Evolutionary conservation across 2,888 invertebrate genomes (phyloP).

Genomic region (Lepidochitona cinerea): DNA sequence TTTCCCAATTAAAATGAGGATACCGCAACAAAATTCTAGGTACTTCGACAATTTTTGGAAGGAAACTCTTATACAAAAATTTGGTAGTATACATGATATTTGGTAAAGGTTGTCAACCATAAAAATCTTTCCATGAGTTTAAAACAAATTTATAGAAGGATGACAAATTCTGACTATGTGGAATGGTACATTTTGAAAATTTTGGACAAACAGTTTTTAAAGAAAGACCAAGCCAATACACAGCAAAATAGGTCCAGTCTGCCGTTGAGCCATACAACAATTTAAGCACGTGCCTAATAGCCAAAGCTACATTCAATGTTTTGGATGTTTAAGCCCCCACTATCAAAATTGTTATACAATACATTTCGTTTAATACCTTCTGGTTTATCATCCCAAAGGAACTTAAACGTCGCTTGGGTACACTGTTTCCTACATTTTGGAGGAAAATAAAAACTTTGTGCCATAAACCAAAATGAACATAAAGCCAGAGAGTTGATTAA

Average conservation of each 20-base stretch:
- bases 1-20: not conserved
- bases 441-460: not conserved
- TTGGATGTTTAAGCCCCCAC: not conserved
- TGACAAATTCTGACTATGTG: not conserved
- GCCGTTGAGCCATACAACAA: not conserved
- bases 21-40: not conserved
- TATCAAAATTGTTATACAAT: not conserved
- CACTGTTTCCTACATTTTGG: not conserved
- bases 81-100: not conserved
- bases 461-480: not conserved
- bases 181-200: not conserved
- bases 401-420: not conserved
- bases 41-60: not conserved
- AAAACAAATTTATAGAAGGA: not conserved
- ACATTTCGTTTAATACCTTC: not conserved
- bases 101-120: not conserved
- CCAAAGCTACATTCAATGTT: not conserved
- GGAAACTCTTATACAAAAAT: not conserved
- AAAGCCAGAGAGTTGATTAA: not conserved
- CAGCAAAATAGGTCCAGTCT: slow-evolving; percentile 1
- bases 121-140: not conserved
- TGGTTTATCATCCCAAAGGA: not conserved
- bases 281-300: not conserved
- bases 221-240: not conserved
- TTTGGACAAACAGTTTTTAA: not conserved